Percentiles rank a stretch among this genome's conserved stretches.
These are phyloP conservation scores for Lutjanus campechanus DNA, from an alignment of 2,797 vertebrate species.

Conservation along the genomic window DNA sequence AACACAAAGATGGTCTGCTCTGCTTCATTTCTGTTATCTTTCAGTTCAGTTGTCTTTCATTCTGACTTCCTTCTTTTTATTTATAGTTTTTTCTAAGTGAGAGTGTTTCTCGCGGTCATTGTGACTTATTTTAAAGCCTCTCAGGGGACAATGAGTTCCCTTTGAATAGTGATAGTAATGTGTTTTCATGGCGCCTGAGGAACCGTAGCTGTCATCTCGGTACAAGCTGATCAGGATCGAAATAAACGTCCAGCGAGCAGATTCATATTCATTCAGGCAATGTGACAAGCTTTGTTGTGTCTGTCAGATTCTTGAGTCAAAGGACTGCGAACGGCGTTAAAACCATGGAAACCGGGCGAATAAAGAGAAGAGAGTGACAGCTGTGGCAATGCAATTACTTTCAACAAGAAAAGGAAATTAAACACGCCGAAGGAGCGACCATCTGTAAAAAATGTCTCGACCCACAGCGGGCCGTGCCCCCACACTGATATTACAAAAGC, in stretches of 20 bases:
- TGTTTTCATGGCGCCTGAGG: constrained; percentile 30
- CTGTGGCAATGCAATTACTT: constrained; percentile 77
- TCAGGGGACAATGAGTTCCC: constrained; percentile 25
- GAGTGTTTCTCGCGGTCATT: constrained; percentile 2
- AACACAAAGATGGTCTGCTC: background rate
- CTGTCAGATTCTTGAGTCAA: constrained; percentile 52
- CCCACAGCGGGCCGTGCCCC: constrained; percentile 50
- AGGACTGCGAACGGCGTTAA: constrained; percentile 38
- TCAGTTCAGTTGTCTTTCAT: background rate
- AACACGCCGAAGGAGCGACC: constrained; percentile 65
- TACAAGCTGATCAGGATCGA: constrained; percentile 49
- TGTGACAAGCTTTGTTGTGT: constrained; percentile 61
- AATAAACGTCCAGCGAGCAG: constrained; percentile 48
- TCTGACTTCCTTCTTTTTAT: constrained; percentile 1
- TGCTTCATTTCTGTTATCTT: constrained; percentile 3
- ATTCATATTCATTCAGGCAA: constrained; percentile 60
- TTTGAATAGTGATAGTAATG: constrained; percentile 35
- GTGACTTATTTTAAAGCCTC: constrained; percentile 40
- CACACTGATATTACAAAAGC: constrained; percentile 75
- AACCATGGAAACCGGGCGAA: constrained; percentile 59
- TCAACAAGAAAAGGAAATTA: constrained; percentile 79
- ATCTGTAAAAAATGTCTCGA: constrained; percentile 63
- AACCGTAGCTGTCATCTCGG: constrained; percentile 44
- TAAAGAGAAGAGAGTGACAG: constrained; percentile 62
- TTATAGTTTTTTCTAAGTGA: background rate